Base-by-base conservation (phyloP, 2,797 vertebrate species). In the Tragopan temminckii region DNA sequence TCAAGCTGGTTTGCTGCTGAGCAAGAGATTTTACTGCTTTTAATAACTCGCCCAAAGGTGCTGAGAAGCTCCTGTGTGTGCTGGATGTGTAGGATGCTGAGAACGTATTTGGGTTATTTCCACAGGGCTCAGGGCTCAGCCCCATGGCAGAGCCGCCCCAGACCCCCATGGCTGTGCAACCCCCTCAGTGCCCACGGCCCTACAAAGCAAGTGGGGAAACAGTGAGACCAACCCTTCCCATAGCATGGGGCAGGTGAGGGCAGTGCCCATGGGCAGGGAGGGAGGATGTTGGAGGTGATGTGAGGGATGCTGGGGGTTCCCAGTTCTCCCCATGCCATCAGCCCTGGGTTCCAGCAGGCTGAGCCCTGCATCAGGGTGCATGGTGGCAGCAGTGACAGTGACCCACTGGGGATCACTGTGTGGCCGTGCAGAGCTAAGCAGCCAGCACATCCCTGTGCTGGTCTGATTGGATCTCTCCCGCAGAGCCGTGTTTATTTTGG, bases 291-390 rank as follows among this genome's bases (percentile, higher is more conserved):
- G 8, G 35, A 6, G 29, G 53, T 6, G 18, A 55, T 55, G 31
- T 20, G 11, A n/a, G 31, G 43, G 6, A 66, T 31, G 80, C 23
- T 5, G 24, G 0, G 14, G 27, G 12, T 75, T 17, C 36, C 62
- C 1, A 4, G 2, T 0, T 0, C 46, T 59, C 7, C 0, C 18
- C 29, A 9, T 0, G 13, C 50, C 1, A 1, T 29, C 15, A 46
- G 57, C n/a, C 23, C 36, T 2, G 1, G 21, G 36, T 27, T 61
- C 57, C 0, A 1, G n/a, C n/a, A 69, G 18, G 45, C 35, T 0
- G 1, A 50, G 42, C 71, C 53, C 33, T 19, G 31, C 27, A 8
- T 1, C 0, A 11, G 84, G 29, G 8, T 35, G 6, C 13, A 2
- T 3, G 10, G 24, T 0, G 12, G 24, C 68, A 70, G 6, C 63